Conservation (phyloP, 2,797 vertebrate genomes). For the Lindbergichthys nudifrons region DNA sequence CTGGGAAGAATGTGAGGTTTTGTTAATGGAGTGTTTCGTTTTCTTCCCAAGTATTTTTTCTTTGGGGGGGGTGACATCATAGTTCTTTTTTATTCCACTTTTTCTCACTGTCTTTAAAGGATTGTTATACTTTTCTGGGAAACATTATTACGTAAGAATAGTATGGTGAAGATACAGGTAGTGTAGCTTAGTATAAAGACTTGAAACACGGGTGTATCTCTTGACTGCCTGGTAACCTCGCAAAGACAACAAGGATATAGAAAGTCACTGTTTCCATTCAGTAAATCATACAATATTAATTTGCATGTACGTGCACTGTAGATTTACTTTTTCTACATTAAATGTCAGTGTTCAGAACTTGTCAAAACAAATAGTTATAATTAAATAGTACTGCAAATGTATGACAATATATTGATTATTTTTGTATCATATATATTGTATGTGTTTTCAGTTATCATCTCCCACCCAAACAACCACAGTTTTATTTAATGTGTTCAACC, state of each 20-base stretch:
- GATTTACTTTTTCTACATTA: no score
- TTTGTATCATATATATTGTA: neutral
- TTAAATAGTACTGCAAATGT: no score
- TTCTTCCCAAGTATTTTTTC: constrained; percentile 9
- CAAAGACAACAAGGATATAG: neutral
- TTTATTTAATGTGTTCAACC: neutral
- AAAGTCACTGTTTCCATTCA: neutral
- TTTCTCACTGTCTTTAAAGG: neutral
- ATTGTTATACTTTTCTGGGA: neutral
- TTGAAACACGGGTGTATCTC: neutral
- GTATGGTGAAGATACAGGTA: neutral
- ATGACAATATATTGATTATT: no score
- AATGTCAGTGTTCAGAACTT: no score
- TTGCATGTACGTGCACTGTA: no score
- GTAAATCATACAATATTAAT: no score
- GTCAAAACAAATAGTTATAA: no score
- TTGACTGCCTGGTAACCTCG: no score
- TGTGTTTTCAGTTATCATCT: neutral
- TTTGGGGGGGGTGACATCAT: constrained; percentile 9
- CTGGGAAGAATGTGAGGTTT: constrained; percentile 35
- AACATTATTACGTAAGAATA: neutral
- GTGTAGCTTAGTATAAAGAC: neutral
- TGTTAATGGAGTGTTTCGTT: constrained; percentile 1
- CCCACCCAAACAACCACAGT: neutral
- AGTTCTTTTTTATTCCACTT: neutral